phyloP scores from a whole-genome alignment of 1,140 invertebrate genomes.

The Drosophila sproati region DNA sequence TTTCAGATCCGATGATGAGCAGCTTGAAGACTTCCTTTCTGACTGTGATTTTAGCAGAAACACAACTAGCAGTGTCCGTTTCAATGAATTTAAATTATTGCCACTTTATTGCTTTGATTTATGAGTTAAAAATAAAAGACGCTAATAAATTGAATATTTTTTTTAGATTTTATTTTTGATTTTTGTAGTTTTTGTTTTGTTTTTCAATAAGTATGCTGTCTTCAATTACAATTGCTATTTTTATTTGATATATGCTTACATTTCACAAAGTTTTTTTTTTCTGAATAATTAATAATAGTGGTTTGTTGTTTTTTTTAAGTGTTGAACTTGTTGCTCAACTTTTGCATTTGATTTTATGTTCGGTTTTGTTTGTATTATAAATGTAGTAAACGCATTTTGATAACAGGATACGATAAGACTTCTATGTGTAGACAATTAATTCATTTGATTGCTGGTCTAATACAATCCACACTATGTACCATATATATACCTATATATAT shows the following conservation, averaged over 20 bases:
- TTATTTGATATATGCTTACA: slow-evolving; percentile 69
- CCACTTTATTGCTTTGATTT: slow-evolving; percentile 55
- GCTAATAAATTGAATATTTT: slow-evolving; percentile 22
- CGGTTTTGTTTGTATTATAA: slow-evolving; percentile 54
- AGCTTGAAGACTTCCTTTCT: not conserved
- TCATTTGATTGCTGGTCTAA: slow-evolving; percentile 44
- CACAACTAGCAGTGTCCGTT: slow-evolving; percentile 34
- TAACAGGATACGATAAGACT: slow-evolving; percentile 69
- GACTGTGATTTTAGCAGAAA: too few species aligned
- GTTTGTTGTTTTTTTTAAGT: slow-evolving; percentile 49
- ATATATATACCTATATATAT: slow-evolving; percentile 11
- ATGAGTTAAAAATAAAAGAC: slow-evolving; percentile 15
- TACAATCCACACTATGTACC: slow-evolving; percentile 10
- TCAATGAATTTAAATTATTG: slow-evolving; percentile 65
- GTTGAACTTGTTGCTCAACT: slow-evolving; percentile 31
- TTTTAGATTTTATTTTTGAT: slow-evolving; percentile 50
- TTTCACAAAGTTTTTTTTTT: slow-evolving; percentile 39
- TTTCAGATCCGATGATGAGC: not conserved
- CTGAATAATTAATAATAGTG: slow-evolving; percentile 68
- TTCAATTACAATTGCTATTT: slow-evolving; percentile 78
- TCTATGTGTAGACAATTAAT: slow-evolving; percentile 47
- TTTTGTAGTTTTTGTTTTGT: slow-evolving; percentile 46
- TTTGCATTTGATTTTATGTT: slow-evolving; percentile 20
- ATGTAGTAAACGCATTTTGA: slow-evolving; percentile 82
- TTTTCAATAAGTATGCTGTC: slow-evolving; percentile 52